phyloP scores from a whole-genome alignment of 2,797 vertebrate species.

The Triplophysa yarkandensis region DNA sequence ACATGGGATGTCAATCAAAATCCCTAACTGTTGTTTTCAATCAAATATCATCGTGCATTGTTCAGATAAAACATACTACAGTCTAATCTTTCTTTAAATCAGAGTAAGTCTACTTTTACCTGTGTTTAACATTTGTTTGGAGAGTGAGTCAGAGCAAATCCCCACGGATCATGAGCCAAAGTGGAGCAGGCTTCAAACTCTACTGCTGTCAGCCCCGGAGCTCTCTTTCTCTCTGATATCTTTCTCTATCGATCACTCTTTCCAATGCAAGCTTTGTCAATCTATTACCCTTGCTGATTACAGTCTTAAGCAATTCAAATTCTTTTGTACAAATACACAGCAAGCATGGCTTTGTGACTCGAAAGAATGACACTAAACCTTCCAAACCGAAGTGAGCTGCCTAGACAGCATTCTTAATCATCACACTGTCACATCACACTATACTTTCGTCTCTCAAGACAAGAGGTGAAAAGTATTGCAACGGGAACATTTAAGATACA shows the following conservation, averaged over 20 bases:
- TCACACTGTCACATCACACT: no score
- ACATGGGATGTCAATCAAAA: constrained; percentile 24
- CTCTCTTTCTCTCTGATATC: neutral
- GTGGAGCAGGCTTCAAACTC: constrained; percentile 10
- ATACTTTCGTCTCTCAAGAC: no score
- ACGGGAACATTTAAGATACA: neutral
- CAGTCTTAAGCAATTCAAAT: constrained; percentile 13
- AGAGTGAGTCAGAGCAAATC: constrained; percentile 37
- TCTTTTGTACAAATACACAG: no score
- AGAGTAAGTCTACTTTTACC: constrained; percentile 5
- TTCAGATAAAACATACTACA: neutral
- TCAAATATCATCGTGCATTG: constrained; percentile 23
- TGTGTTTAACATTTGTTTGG: constrained; percentile 35
- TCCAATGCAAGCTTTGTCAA: neutral
- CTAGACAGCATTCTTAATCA: neutral
- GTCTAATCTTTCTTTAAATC: constrained; percentile 2
- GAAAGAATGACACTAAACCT: neutral
- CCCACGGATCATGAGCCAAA: constrained; percentile 23
- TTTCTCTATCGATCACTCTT: neutral
- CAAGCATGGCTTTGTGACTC: neutral
- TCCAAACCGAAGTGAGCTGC: neutral
- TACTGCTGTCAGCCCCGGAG: constrained; percentile 1
- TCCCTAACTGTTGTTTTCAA: constrained; percentile 37
- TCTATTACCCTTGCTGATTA: neutral
- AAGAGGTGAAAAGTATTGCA: no score